A percentile compares a stretch with the other conserved stretches of the same genome.
phyloP scores from a whole-genome alignment of 2,888 invertebrate species.

The Ophion slaviceki region DNA sequence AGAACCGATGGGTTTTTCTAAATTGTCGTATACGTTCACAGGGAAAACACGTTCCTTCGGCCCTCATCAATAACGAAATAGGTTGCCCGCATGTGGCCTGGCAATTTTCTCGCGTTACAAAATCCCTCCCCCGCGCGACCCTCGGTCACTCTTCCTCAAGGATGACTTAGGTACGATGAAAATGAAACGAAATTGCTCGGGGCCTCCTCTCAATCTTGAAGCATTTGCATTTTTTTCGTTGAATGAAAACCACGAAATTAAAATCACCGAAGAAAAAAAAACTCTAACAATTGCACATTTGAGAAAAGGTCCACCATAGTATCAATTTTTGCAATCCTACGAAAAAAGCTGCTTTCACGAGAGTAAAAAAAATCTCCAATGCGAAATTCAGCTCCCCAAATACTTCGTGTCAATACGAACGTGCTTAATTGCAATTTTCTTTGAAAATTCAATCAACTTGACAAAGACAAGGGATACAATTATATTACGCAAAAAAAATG shows the following conservation, averaged over 20 bases:
- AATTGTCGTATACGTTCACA: background rate
- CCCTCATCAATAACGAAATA: slow-evolving; percentile 45
- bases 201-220: too few relatives aligned
- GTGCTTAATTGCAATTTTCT: too few relatives aligned
- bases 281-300: background rate
- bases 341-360: too few relatives aligned
- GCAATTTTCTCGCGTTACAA: slow-evolving; percentile 18
- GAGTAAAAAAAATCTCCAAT: too few relatives aligned
- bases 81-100: slow-evolving; percentile 36
- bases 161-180: background rate
- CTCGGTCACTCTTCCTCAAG: background rate
- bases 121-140: background rate
- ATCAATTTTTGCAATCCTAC: background rate
- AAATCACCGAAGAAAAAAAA: background rate
- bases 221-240: background rate
- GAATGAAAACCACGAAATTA: background rate
- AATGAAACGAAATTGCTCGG: background rate
- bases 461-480: too few relatives aligned
- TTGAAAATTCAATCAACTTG: too few relatives aligned
- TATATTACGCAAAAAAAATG: too few relatives aligned
- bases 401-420: too few relatives aligned
- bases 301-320: background rate
- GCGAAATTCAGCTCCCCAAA: too few relatives aligned
- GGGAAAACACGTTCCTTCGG: slow-evolving; percentile 25
- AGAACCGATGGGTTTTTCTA: slow-evolving; percentile 27